phyloP scores from a whole-genome alignment of 2,797 vertebrate species.

The Rhodeus uyekii region DNA sequence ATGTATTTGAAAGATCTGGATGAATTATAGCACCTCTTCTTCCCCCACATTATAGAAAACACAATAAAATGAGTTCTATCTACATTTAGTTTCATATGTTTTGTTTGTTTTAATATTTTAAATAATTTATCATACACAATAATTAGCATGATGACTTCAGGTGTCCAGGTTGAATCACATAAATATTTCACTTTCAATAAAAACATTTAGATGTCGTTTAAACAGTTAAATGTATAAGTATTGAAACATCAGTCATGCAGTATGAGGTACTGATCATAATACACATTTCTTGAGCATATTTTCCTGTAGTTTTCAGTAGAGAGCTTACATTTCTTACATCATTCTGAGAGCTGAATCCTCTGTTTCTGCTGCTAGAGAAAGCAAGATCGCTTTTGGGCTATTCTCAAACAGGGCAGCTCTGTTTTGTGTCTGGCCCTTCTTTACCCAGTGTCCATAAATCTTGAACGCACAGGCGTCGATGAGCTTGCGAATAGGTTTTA shows the following conservation, averaged over 20 bases:
- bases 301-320: neutral
- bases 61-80: neutral
- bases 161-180: neutral
- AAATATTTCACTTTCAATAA: neutral
- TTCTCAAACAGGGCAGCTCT: conserved; percentile 96
- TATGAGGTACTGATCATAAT: neutral
- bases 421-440: conserved; percentile 97
- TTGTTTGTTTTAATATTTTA: neutral
- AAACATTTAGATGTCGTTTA: no score
- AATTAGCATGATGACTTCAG: neutral
- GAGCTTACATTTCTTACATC: conserved; percentile 59
- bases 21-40: neutral
- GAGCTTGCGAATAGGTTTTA: conserved; percentile 91
- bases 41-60: neutral
- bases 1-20: neutral
- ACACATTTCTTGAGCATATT: neutral
- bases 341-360: conserved; percentile 64
- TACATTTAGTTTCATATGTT: neutral
- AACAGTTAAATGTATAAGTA: no score
- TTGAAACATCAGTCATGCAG: neutral
- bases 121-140: neutral
- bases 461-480: conserved; percentile 96
- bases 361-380: conserved; percentile 80
- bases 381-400: conserved; percentile 90
- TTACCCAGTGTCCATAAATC: conserved; percentile 98